A percentile compares a stretch with the other conserved stretches of the same genome.
Evolutionary conservation across 2,797 vertebrate species (phyloP).

Genomic region (Cheirogaleus major): DNA sequence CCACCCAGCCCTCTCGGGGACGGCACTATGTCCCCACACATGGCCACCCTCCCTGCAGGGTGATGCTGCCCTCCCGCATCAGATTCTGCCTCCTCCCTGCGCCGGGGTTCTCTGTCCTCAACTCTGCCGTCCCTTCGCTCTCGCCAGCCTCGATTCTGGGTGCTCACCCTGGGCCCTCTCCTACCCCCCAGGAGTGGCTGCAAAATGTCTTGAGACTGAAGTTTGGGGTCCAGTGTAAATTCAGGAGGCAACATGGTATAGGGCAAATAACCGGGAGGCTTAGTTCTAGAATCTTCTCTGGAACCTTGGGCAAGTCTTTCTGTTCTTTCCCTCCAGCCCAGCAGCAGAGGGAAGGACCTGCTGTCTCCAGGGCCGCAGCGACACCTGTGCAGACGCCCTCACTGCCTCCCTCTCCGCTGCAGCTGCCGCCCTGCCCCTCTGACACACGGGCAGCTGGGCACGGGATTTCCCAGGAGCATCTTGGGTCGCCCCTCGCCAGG

Average conservation of each 20-base stretch:
- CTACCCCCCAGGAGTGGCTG: neutral
- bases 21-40: rapidly evolving
- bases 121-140: no score
- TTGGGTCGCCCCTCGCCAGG: rapidly evolving
- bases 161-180: neutral
- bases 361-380: neutral
- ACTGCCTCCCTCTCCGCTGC: neutral
- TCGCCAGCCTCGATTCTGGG: neutral
- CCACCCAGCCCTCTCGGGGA: neutral
- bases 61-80: neutral
- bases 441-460: neutral
- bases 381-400: rapidly evolving
- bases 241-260: neutral
- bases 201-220: neutral
- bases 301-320: neutral
- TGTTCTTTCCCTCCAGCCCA: neutral
- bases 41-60: neutral
- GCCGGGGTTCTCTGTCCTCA: neutral
- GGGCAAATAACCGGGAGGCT: neutral
- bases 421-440: no score
- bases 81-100: neutral
- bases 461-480: neutral
- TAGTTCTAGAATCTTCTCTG: neutral
- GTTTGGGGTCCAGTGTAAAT: neutral
- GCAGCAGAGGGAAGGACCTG: neutral